Base-by-base conservation (phyloP, 2,113 vertebrate genomes). In the Sinocyclocheilus rhinocerous region DNA sequence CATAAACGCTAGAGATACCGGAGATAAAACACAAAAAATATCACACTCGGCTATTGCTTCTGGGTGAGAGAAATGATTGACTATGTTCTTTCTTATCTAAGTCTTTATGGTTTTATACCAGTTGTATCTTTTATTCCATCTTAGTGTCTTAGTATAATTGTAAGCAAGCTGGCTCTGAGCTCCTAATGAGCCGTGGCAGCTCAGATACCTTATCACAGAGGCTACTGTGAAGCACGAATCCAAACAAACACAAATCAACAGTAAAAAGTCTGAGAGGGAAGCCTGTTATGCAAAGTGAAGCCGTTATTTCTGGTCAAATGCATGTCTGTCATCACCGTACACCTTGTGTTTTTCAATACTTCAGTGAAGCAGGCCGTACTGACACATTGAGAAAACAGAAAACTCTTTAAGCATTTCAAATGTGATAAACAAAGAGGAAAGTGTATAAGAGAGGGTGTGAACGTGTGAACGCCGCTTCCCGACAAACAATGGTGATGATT, bases 21-120 rank as follows among this genome's bases (percentile, higher is more conserved):
- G 70, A 82, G 85, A 89, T 89, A 88, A 85, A 80, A 72, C 39
- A 59, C 57, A 26, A 87, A 90, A 86, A 94, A 92, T 85, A 91
- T 92, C 87, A 90, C 92, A 91, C 89, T 91, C 15, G 61, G 16
- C 20, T 65, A 48, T 84, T 80, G 81, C 73, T 90, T 88, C 88
- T 84, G 90, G 88, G 85, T 89, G 88, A 86, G 85, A 93, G 88
- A 85, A 95, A 93, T 93, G 86, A 94, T 92, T 94, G 89, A 94
- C 94, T 89, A 91, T 92, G 86, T 57, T 69, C 76, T 91, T 85
- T 80, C 90, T 92, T 93, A 94, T 95, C 92, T 29, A 24, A 65
- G 29, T 50, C 76, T 94, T 94, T 93, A 93, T 92, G 87, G 86
- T 88, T 92, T 84, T 87, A 90, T 89, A 75, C 22, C 36, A 20